A percentile compares a stretch with the other conserved stretches of the same genome.
Conservation (phyloP, 92 coral and sea anemone species). For the Phymanthus crucifer region DNA sequence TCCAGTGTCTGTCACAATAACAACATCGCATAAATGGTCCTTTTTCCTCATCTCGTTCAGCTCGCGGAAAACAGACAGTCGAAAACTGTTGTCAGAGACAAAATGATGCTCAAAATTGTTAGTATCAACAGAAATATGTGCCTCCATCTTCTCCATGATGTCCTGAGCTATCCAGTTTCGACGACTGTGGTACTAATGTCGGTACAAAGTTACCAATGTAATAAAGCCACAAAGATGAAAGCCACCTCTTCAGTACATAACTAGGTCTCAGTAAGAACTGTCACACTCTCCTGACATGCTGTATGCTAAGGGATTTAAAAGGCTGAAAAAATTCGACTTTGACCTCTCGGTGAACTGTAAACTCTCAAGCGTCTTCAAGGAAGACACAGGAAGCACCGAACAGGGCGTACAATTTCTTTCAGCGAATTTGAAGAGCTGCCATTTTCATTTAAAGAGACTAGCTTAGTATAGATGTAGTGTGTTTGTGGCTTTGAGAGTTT, state of each 20-base stretch:
- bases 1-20: slow-evolving; percentile 69
- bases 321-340: not conserved
- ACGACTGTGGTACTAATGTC: too few relatives aligned
- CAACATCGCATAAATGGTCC: slow-evolving; percentile 79
- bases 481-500: not conserved
- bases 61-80: slow-evolving; percentile 39
- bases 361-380: too few relatives aligned
- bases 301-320: not conserved
- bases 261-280: slow-evolving; percentile 9
- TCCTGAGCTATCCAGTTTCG: not conserved
- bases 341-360: not conserved
- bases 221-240: slow-evolving; percentile 11
- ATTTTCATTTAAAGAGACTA: not conserved
- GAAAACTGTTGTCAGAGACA: slow-evolving; percentile 40
- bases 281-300: slow-evolving; percentile 17
- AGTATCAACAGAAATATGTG: slow-evolving; percentile 2
- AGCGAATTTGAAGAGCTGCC: not conserved
- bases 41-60: slow-evolving; percentile 73
- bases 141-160: not conserved
- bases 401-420: too few relatives aligned
- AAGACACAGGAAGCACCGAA: too few relatives aligned
- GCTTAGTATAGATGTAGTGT: not conserved
- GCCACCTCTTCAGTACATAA: slow-evolving; percentile 8
- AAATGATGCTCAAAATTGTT: slow-evolving; percentile 30
- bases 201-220: slow-evolving; percentile 3